Evolutionary conservation across 1,140 invertebrate species (phyloP).

Genomic region (Archivesica marissinica): DNA sequence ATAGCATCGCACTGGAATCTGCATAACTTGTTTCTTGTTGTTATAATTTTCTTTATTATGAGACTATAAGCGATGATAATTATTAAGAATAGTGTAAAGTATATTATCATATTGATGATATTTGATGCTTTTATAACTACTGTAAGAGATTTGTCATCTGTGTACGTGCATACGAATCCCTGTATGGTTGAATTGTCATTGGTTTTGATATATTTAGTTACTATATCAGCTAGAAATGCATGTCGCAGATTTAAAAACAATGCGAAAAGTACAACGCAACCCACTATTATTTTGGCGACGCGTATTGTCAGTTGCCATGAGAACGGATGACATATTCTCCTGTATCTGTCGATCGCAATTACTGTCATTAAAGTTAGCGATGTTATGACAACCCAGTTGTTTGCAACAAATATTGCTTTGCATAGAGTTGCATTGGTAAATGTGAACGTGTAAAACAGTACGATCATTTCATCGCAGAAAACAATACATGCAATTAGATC

Average conservation of each 20-base stretch:
- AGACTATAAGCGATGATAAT: too few relatives aligned
- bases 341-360: background rate
- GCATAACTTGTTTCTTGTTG: too few relatives aligned
- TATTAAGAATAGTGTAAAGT: too few relatives aligned
- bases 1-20: too few relatives aligned
- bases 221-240: slow-evolving; percentile 4
- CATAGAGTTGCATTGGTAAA: background rate
- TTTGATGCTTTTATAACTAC: background rate
- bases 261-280: background rate
- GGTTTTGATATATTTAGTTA: background rate
- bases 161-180: background rate
- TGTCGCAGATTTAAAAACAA: background rate
- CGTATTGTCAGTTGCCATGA: background rate
- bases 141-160: background rate
- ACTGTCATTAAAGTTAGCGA: background rate
- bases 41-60: too few relatives aligned
- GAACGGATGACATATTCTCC: background rate
- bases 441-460: slow-evolving; percentile 1
- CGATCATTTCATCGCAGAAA: slow-evolving; percentile 30
- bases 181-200: background rate
- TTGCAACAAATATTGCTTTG: slow-evolving; percentile 1
- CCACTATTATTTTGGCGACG: background rate
- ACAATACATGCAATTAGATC: slow-evolving; percentile 8
- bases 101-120: too few relatives aligned
- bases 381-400: background rate